Evolutionary conservation across 1,140 invertebrate species (phyloP), one percentile per base, ranked within the genome.

Genomic region (Zaprionus nigranus): DNA sequence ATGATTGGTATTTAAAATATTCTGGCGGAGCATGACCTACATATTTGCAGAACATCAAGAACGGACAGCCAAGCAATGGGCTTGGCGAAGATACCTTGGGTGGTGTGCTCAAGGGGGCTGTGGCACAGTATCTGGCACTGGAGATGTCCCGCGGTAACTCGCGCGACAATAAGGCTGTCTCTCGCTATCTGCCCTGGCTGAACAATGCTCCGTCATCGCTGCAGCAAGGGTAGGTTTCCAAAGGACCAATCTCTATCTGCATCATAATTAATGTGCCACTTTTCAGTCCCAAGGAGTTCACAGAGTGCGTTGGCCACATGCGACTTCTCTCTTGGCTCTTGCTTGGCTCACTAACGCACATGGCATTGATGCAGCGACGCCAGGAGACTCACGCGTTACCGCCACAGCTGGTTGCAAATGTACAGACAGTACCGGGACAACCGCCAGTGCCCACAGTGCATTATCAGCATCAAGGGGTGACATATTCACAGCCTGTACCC

Each of bases 31-130:
- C 17, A 53, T 65, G 46, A 65, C 15, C 64, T 65, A 17, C 26
- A 51, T 56, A 17, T 12, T 12, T 56, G 5, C 38, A 97, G 96
- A 97, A 96, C 83, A 97, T 96, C 80, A 96, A 95, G 86, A 97
- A 97, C 93, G 96, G 96, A 2, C 92, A 93, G 58, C 93, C 95
- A 74, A 94, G 95, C 75, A 95, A 96, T 73, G 97, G 97, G 26
- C 93, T 99, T 63, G 98, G 98, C 93, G 97, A 99, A 93, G 99
- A 99, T 92, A 99, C 98, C 0, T 93, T 99, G 22, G 98, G 98
- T 9, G 98, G 98, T 9, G 96, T 98, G 24, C 94, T 99, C 12
- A 99, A 99, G 93, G 98, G 98, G 60, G 98, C 97, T 15, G 95
- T 99, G 56, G 97, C 98, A 1, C 98, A 99, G 93, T 99, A 97